A percentile compares a stretch with the other conserved stretches of the same genome.
Evolutionary conservation across 2,888 invertebrate species (phyloP).

Genomic region (Alentia gelatinosa): DNA sequence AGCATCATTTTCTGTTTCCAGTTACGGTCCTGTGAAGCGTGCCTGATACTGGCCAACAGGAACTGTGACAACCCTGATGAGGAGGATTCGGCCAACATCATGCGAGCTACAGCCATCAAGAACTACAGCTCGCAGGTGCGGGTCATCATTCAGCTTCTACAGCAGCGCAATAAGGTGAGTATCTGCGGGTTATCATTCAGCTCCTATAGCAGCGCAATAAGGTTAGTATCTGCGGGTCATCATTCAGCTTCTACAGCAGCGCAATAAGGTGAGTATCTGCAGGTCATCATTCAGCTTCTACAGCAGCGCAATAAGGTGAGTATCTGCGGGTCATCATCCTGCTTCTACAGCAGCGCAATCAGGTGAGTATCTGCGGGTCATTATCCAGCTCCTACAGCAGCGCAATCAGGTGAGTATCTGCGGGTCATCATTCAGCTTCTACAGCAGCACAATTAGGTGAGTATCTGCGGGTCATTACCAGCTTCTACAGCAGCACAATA

Average conservation of each 20-base stretch:
- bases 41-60: conserved; percentile 63
- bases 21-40: conserved; percentile 61
- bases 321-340: too few species aligned
- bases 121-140: conserved; percentile 62
- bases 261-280: conserved; percentile 66
- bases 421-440: too few species aligned
- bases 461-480: too few species aligned
- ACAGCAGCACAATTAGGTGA: too few species aligned
- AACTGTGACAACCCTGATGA: conserved; percentile 59
- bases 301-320: conserved; percentile 65
- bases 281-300: conserved; percentile 66
- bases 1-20: conserved; percentile 28
- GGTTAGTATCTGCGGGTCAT: conserved; percentile 62
- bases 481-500: too few species aligned
- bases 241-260: conserved; percentile 64
- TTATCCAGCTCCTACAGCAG: too few species aligned
- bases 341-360: too few species aligned
- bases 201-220: too few species aligned
- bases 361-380: too few species aligned
- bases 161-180: conserved; percentile 64
- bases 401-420: too few species aligned
- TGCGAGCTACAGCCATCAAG: conserved; percentile 66
- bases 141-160: conserved; percentile 66
- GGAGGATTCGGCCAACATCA: conserved; percentile 65
- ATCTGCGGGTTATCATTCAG: too few species aligned